Base-by-base conservation (phyloP, 2,113 vertebrate species). In the Pygoscelis antarcticus region DNA sequence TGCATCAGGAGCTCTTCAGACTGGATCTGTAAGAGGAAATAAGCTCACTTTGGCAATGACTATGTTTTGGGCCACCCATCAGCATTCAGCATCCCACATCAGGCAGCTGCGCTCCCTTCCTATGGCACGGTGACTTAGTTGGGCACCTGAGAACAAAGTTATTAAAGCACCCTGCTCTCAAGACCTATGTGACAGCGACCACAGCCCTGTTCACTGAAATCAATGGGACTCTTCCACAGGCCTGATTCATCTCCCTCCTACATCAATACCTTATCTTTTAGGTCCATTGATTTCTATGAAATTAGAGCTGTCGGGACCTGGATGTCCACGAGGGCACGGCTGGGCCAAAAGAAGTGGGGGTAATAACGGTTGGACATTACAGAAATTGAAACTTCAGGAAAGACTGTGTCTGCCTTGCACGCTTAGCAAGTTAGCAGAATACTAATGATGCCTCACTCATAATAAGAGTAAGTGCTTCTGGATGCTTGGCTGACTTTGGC, bases 401-500 rank as follows among this genome's bases (percentile, higher is more conserved):
- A 51, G 76, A 13, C 69, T 4, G 6, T 23, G 89, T 44, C 65
- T 85, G 90, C 84, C 77, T 54, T 26, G 32, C 52, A 32, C 1
- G 0, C 65, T 29, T 3, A 36, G 81, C 1, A 13, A 87, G 62
- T 74, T 29, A 51, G 58, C 44, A n/a, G 87, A 47, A 54, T 58
- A 80, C 80, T 77, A 94, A 97, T 58, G 66, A 32, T 5, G 1
- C 58, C 58, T 65, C 62, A 38, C 49, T 91, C 9, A 27, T 51
- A 36, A 49, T 3, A 6, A 6, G 44, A 84, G 69, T 32, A 79
- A 91, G 71, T 80, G 91, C 91, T 79, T 89, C 84, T 95, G 87
- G 91, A 82, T 85, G 87, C 81, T 80, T 85, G 74, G 81, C 89
- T 96, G 96, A 89, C 91, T 95, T 95, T 91, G 95, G 70, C 70